phyloP scores from a whole-genome alignment of 2,888 invertebrate genomes.

The Limenitis arthemis region DNA sequence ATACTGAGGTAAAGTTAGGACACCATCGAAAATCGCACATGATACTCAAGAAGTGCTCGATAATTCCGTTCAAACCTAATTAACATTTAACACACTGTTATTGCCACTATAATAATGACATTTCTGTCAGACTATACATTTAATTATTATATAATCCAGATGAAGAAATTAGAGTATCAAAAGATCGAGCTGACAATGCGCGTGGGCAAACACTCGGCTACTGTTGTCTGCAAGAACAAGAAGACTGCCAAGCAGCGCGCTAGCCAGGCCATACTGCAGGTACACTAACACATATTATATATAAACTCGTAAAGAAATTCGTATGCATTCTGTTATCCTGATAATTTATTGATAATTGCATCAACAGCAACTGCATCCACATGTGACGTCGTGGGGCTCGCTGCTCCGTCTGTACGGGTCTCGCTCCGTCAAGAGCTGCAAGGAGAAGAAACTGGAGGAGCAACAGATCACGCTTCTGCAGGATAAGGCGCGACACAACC shows the following conservation, averaged over 20 bases:
- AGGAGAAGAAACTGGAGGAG: constrained; percentile 93
- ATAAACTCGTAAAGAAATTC: too few relatives aligned
- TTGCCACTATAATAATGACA: background rate
- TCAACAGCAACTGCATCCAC: constrained; percentile 88
- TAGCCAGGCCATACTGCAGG: constrained; percentile 93
- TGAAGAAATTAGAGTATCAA: constrained; percentile 88
- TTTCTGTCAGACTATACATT: background rate
- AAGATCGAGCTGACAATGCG: constrained; percentile 95
- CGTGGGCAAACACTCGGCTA: constrained; percentile 92
- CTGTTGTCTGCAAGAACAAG: constrained; percentile 95
- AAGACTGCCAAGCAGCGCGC: constrained; percentile 97
- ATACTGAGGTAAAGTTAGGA: constrained; percentile 30
- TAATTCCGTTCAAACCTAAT: background rate
- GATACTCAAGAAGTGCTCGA: background rate
- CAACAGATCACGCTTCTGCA: constrained; percentile 91
- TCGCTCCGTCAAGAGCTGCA: constrained; percentile 90
- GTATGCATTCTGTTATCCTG: background rate
- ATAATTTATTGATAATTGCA: background rate
- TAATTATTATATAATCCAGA: constrained; percentile 33
- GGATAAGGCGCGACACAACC: constrained; percentile 88
- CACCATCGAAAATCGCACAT: too few relatives aligned
- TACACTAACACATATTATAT: constrained; percentile 39
- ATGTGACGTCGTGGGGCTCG: constrained; percentile 95
- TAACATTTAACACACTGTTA: background rate
- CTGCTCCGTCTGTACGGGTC: constrained; percentile 93